Conservation (phyloP, 2,797 vertebrate species). For the Arnoldichthys spilopterus region DNA sequence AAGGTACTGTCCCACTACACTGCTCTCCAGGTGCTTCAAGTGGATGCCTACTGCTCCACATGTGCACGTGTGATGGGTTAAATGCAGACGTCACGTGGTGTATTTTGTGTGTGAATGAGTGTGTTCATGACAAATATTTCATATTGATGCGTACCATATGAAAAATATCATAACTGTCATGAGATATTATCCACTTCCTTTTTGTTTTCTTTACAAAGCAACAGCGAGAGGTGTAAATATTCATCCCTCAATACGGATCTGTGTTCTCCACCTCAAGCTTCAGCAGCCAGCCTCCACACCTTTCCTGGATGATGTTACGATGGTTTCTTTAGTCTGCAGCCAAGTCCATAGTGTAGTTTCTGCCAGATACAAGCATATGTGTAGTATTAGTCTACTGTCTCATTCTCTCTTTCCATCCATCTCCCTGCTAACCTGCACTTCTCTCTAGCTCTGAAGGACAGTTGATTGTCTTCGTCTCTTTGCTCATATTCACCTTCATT, state of each 20-base stretch:
- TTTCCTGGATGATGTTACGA: conserved; percentile 2
- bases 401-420: background rate
- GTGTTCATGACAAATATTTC: no score
- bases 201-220: background rate
- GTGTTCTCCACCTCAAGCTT: background rate
- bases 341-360: background rate
- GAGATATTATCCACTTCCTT: background rate
- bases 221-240: no score
- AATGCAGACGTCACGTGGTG: no score
- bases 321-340: background rate
- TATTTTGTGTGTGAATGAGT: no score
- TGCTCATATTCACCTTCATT: background rate
- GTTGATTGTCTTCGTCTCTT: background rate
- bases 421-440: background rate
- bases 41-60: no score
- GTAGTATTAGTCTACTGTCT: background rate
- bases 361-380: conserved; percentile 5
- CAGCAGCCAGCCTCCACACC: conserved; percentile 1
- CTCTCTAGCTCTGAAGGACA: background rate
- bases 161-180: no score
- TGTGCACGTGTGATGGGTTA: no score
- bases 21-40: no score
- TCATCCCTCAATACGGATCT: background rate
- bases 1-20: no score
- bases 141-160: no score